Evolutionary conservation across 2,113 vertebrate genomes (phyloP), one percentile per base, ranked within the genome.

Genomic region (Nothobranchius kuhntae): DNA sequence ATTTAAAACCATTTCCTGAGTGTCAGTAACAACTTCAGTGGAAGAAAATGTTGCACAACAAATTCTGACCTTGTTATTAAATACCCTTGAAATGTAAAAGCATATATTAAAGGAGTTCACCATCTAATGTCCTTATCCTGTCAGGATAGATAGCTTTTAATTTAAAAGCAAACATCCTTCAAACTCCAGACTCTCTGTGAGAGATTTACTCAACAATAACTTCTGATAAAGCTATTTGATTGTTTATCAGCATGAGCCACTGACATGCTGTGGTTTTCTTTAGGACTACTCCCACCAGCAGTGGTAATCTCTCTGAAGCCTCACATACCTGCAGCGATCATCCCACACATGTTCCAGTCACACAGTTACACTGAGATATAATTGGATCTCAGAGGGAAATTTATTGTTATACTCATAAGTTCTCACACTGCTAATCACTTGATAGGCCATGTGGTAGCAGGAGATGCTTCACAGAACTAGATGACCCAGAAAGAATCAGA

Each of bases 361-460:
- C 58, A 66, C 1, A 61, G 45, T 21, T 21, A 68, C 59, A 67
- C 47, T 40, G 36, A 65, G 40, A 63, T 56, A 64, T 17, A 38
- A 53, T 61, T 68, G 6, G 6, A 40, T 73, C 65, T 68, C 54
- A 40, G 50, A 76, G 80, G 67, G 63, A 36, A 64, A 77, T 11
- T 12, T 71, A 81, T 76, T 86, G 78, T 87, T 73, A 59, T 64
- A 56, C 9, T 13, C 44, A 69, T 30, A 30, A 1, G 30, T 30
- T 30, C 30, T 30, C 30, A 30, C 30, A 30, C 4, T 30, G 30
- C 30, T 30, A 30, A 30, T 30, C 3, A 30, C 30, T 30, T 30
- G 30, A 30, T 4, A 4, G 30, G 30, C 30, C 30, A 4, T 30
- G 38, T 63, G 66, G 66, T 66, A 76, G 78, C 14, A 71, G 68